Percentiles rank a stretch among this genome's conserved stretches.
Evolutionary conservation across 2,113 vertebrate species (phyloP).

Genomic region (Octodon degus): DNA sequence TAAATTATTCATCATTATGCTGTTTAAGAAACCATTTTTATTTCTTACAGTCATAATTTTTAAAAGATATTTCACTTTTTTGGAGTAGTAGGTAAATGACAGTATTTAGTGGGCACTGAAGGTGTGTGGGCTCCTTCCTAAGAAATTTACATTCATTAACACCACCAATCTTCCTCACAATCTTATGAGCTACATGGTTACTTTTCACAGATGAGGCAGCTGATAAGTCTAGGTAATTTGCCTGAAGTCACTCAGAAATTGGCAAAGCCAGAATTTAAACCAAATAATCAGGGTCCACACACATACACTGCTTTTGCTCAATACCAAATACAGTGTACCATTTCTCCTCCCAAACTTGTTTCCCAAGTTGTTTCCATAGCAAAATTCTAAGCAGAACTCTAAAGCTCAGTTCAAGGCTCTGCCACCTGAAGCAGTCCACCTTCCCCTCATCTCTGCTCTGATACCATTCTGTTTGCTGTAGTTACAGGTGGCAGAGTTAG

Average conservation of each 20-base stretch:
- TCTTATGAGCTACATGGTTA: background rate
- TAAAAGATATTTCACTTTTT: background rate
- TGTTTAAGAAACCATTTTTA: background rate
- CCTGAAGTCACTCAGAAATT: background rate
- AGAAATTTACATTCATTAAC: background rate
- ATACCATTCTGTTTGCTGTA: background rate
- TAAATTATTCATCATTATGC: background rate
- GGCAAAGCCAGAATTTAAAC: background rate
- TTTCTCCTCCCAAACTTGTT: background rate
- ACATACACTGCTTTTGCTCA: background rate
- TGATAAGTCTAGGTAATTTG: background rate
- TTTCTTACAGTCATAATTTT: background rate
- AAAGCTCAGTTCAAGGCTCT: background rate
- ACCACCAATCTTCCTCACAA: background rate
- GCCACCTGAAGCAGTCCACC: background rate
- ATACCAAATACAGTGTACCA: background rate
- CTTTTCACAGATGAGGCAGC: background rate
- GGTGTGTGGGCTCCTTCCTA: background rate
- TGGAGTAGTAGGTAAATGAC: background rate
- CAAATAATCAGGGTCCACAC: background rate
- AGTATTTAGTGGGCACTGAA: background rate
- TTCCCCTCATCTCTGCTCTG: background rate
- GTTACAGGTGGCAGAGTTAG: background rate
- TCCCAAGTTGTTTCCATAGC: background rate
- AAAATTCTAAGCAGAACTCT: background rate